Base-by-base conservation (phyloP, 35 echinoderm and acorn worm species). In the Heliocidaris erythrogramma region DNA sequence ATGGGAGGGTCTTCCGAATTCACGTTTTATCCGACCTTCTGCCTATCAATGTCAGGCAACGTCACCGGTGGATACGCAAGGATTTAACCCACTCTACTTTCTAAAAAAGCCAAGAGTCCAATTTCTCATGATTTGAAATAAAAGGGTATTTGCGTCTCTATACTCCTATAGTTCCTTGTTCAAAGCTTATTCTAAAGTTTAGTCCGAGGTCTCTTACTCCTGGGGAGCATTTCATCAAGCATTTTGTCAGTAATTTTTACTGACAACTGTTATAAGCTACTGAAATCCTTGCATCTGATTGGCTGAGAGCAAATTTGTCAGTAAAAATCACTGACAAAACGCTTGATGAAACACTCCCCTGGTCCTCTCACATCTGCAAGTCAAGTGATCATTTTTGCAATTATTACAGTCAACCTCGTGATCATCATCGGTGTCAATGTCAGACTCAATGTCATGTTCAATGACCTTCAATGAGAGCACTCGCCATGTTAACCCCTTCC, bases 1-100 rank as follows among this genome's bases (percentile, higher is more conserved):
- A 56, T 56, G 65, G 65, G 65, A 27, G 27, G 65, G 21, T 78
- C 65, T 78, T 24, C 14, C 27, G 65, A 78, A 78, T 27, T 78
- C 21, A 78, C 5, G 4, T n/a, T 78, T 78, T 21, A 78, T 78
- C 65, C 65, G 4, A 24, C 1, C 65, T 78, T 78, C 65, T 78
- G 27, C 65, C 18, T 17, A n/a, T 78, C 65, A 78, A 78, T 78
- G 65, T 78, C 65, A 78, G 59, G 59, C 59, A 5, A 60, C 10
- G 59, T 60, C 59, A 60, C 12, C 18, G 14, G 7, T 27, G 27
- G 65, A 78, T 78, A 78, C 65, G 4, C 5, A 5, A 6, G 65
- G 65, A 47, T 49, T 49, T 49, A 47, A 35, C 88, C 88, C 88
- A 90, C 88, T 49, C 48, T 90, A 47, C 88, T 42, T 47, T 90